Conservation (phyloP, 2,888 invertebrate genomes). For the Liposcelis brunnea region DNA sequence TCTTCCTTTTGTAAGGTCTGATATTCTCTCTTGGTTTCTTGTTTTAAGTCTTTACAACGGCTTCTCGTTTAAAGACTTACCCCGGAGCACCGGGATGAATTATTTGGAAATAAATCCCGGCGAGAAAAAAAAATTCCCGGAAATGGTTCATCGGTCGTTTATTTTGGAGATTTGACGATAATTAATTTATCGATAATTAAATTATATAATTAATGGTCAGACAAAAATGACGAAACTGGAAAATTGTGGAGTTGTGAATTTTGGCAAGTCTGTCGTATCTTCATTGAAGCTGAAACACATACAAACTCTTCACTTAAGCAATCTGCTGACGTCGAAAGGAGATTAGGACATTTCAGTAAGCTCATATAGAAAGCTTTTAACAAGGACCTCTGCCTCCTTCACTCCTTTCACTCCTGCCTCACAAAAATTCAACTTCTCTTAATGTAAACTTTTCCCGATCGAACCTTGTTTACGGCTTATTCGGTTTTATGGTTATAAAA, state of each 20-base stretch:
- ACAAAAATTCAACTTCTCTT: too few relatives aligned
- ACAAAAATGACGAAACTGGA: conserved; percentile 2
- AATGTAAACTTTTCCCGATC: too few relatives aligned
- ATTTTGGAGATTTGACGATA: too few relatives aligned
- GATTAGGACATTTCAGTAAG: conserved; percentile 8
- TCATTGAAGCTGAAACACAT: conserved; percentile 8
- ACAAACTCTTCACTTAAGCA: conserved; percentile 9
- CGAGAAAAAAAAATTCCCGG: too few relatives aligned
- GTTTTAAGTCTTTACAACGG: too few relatives aligned
- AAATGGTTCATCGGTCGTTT: too few relatives aligned
- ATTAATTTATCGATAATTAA: too few relatives aligned
- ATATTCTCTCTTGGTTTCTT: not conserved
- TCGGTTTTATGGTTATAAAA: too few relatives aligned
- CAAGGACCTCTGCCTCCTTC: too few relatives aligned
- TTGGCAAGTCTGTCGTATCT: conserved; percentile 6
- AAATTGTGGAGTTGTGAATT: conserved; percentile 7
- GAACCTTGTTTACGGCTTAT: too few relatives aligned
- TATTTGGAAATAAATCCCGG: too few relatives aligned
- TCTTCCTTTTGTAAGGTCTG: not conserved
- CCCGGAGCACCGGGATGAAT: not conserved
- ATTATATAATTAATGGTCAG: not conserved
- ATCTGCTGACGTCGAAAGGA: conserved; percentile 6
- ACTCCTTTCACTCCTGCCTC: too few relatives aligned
- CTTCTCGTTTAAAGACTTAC: not conserved
- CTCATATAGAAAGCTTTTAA: not conserved